A percentile compares a stretch with the other conserved stretches of the same genome.
Conservation (phyloP, 2,797 vertebrate species). For the Scolopax bukidnonensis region DNA sequence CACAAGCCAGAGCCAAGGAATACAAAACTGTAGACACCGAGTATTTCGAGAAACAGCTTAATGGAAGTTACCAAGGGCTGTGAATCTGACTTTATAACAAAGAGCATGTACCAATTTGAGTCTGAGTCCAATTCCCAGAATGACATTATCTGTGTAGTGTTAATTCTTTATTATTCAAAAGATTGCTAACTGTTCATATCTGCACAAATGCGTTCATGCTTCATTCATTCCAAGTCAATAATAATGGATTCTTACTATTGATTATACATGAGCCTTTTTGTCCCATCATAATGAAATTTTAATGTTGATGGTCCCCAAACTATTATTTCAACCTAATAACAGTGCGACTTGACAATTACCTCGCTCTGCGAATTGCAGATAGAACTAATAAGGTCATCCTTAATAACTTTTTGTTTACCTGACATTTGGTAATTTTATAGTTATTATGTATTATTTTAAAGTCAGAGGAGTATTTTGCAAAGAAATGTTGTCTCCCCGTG, state of each 20-base stretch:
- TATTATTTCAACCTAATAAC: slow-evolving; percentile 87
- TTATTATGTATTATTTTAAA: slow-evolving; percentile 77
- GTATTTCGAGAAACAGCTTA: slow-evolving; percentile 46
- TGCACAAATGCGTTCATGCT: slow-evolving; percentile 71
- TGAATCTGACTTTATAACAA: slow-evolving; percentile 46
- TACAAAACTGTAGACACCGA: background rate
- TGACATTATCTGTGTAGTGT: slow-evolving; percentile 67
- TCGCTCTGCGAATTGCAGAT: slow-evolving; percentile 88
- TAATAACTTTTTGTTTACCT: slow-evolving; percentile 91
- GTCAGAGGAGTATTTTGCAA: slow-evolving; percentile 77
- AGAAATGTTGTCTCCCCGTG: slow-evolving; percentile 24
- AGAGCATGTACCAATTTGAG: slow-evolving; percentile 60
- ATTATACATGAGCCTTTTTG: slow-evolving; percentile 94
- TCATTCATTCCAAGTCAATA: slow-evolving; percentile 78
- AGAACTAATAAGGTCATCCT: slow-evolving; percentile 89
- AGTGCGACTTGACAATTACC: slow-evolving; percentile 88
- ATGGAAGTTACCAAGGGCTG: slow-evolving; percentile 44
- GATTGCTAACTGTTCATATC: slow-evolving; percentile 72
- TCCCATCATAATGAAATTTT: slow-evolving; percentile 94
- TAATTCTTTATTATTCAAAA: slow-evolving; percentile 78
- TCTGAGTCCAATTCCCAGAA: slow-evolving; percentile 63
- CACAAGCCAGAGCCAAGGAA: background rate
- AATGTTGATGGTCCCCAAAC: slow-evolving; percentile 85
- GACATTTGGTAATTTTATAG: slow-evolving; percentile 87
- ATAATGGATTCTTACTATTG: slow-evolving; percentile 91